phyloP scores from a whole-genome alignment of 2,113 vertebrate genomes.

The Sinocyclocheilus rhinocerous region DNA sequence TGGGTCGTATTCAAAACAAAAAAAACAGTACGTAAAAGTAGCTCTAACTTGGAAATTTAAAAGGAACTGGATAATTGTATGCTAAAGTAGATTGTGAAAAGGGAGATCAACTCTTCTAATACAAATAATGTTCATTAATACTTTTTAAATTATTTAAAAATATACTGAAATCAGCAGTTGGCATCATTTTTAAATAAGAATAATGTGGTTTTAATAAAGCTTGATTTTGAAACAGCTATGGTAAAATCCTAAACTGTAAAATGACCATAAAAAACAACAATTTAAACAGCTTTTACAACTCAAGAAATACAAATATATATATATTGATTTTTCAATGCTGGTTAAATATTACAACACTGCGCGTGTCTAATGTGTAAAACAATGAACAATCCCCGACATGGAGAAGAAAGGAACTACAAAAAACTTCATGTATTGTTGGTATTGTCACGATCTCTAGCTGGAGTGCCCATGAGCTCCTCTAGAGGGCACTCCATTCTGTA shows the following conservation, averaged over 20 bases:
- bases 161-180: background rate
- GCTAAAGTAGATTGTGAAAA: background rate
- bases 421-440: background rate
- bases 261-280: too few species aligned
- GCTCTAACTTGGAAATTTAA: too few species aligned
- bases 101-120: background rate
- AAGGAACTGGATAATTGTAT: background rate
- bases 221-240: too few species aligned
- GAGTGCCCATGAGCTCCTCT: too few species aligned
- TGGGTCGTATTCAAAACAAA: background rate
- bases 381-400: background rate
- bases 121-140: background rate
- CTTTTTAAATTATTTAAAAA: background rate
- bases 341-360: background rate
- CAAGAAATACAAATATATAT: too few species aligned
- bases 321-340: background rate
- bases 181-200: too few species aligned
- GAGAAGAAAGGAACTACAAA: background rate
- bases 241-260: too few species aligned
- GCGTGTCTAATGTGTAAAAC: background rate
- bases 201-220: too few species aligned
- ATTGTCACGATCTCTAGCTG: too few species aligned
- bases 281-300: too few species aligned
- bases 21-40: too few species aligned
- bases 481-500: too few species aligned